Conservation (phyloP, 2,888 invertebrate species). For the Polymixis flavicincta region DNA sequence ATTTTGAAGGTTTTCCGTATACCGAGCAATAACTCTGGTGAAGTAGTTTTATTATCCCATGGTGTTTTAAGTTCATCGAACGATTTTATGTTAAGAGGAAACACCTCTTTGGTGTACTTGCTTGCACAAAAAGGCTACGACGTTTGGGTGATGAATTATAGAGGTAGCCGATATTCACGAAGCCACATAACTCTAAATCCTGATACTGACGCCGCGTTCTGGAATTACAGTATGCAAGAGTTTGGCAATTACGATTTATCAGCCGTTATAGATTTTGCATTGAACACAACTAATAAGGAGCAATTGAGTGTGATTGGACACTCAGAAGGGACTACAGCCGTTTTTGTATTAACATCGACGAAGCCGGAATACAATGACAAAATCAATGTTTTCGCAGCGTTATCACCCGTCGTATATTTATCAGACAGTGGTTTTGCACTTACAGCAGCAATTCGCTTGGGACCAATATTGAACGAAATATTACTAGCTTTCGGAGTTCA, state of each 20-base stretch:
- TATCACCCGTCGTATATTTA: constrained; percentile 39
- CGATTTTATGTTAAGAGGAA: constrained; percentile 33
- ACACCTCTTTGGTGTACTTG: constrained; percentile 35
- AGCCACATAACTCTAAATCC: constrained; percentile 40
- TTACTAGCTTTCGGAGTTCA: neutral
- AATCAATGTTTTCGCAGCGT: constrained; percentile 32
- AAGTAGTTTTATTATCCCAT: constrained; percentile 20
- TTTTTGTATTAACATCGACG: constrained; percentile 38
- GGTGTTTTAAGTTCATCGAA: constrained; percentile 26
- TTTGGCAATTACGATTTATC: constrained; percentile 39
- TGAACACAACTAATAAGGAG: constrained; percentile 23
- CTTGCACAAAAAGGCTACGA: constrained; percentile 36
- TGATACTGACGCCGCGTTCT: constrained; percentile 31
- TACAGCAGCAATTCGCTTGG: neutral
- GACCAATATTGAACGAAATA: constrained; percentile 15
- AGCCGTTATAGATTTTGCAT: constrained; percentile 44
- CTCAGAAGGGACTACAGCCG: constrained; percentile 42
- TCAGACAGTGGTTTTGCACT: constrained; percentile 19
- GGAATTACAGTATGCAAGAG: constrained; percentile 55
- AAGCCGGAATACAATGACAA: constrained; percentile 47
- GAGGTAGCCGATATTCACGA: constrained; percentile 53
- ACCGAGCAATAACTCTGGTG: constrained; percentile 23
- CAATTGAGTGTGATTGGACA: constrained; percentile 40
- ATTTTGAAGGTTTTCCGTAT: constrained; percentile 44
- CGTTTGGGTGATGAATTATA: constrained; percentile 49